A percentile compares a stretch with the other conserved stretches of the same genome.
Conservation (phyloP, 2,797 vertebrate species). For the Loriculus beryllinus region DNA sequence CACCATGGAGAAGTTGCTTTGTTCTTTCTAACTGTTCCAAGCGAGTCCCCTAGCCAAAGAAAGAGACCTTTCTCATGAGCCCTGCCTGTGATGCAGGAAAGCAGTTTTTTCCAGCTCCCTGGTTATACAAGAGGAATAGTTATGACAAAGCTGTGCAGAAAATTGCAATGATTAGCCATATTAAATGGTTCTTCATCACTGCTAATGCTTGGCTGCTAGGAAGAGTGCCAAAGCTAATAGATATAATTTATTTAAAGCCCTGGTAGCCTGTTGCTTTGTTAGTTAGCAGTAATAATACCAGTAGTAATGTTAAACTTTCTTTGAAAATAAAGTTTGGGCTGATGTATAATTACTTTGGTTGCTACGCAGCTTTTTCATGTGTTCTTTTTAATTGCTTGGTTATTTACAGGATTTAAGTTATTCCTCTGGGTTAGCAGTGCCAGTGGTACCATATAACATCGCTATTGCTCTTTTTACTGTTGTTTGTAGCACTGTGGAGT, state of each 20-base stretch:
- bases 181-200: constrained; percentile 46
- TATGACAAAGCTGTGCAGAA: not conserved
- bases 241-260: constrained; percentile 51
- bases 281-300: constrained; percentile 19
- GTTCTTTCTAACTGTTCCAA: not conserved
- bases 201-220: constrained; percentile 40
- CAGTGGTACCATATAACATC: not conserved
- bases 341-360: not conserved
- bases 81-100: not conserved
- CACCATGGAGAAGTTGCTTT: not conserved
- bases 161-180: not conserved
- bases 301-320: constrained; percentile 14
- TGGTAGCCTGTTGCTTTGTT: constrained; percentile 46
- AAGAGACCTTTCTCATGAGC: not conserved
- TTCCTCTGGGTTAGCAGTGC: not conserved
- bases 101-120: not conserved
- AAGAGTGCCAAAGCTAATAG: constrained; percentile 56
- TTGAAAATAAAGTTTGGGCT: not conserved
- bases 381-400: constrained; percentile 3
- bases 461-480: not conserved
- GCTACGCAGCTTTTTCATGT: not conserved
- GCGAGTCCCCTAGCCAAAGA: not conserved
- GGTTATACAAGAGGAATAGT: not conserved
- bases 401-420: constrained; percentile 6
- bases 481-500: not conserved